phyloP scores from a whole-genome alignment of 1,140 invertebrate genomes.

The Hyles euphorbiae region DNA sequence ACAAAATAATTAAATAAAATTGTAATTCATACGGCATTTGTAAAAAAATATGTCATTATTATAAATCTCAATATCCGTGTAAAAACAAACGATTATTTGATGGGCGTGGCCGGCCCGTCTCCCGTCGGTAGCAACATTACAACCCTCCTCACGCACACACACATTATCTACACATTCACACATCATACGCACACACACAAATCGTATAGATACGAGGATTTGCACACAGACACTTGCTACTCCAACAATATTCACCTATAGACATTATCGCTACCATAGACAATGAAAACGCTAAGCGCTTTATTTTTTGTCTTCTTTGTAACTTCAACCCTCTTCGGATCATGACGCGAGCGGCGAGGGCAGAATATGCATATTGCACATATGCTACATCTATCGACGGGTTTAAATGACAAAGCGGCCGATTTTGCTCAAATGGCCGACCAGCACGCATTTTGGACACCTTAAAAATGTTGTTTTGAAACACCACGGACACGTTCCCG shows the following conservation, averaged over 20 bases:
- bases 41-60: not conserved
- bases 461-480: too few relatives aligned
- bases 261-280: slow-evolving; percentile 50
- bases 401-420: not conserved
- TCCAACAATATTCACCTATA: slow-evolving; percentile 33
- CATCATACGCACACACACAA: not conserved
- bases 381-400: slow-evolving; percentile 15
- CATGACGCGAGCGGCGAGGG: slow-evolving; percentile 25
- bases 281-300: slow-evolving; percentile 64
- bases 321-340: slow-evolving; percentile 34
- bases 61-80: slow-evolving; percentile 13
- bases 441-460: too few relatives aligned
- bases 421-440: too few relatives aligned
- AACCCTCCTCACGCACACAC: slow-evolving; percentile 37
- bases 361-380: slow-evolving; percentile 40
- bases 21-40: not conserved
- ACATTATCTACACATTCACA: slow-evolving; percentile 12
- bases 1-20: too few relatives aligned
- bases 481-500: slow-evolving; percentile 21
- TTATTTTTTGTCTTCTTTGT: slow-evolving; percentile 67
- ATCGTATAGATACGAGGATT: not conserved
- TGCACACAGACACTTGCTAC: slow-evolving; percentile 36
- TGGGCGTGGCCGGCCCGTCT: slow-evolving; percentile 51
- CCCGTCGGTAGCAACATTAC: slow-evolving; percentile 37
- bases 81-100: slow-evolving; percentile 45